Evolutionary conservation across 1,140 invertebrate species (phyloP).

Genomic region (Neuroterus valhalla): DNA sequence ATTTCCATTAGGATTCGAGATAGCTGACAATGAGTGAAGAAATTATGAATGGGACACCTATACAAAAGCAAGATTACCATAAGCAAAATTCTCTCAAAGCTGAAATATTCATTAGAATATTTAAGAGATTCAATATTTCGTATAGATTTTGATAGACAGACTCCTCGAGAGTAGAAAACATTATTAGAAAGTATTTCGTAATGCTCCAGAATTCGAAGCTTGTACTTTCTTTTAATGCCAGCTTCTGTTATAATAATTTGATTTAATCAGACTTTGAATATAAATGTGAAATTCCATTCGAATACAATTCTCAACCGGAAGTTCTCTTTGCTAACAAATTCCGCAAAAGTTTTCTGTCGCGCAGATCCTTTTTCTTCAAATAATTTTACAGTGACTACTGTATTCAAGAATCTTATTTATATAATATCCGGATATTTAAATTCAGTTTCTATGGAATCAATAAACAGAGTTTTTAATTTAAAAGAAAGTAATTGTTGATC

Average conservation of each 20-base stretch:
- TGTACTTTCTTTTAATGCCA: neutral
- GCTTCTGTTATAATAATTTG: constrained; percentile 2
- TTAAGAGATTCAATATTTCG: no score
- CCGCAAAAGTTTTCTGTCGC: neutral
- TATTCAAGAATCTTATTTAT: neutral
- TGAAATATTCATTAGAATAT: no score
- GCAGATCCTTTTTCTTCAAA: neutral
- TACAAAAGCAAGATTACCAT: no score
- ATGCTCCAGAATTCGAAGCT: constrained; percentile 21
- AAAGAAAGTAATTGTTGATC: constrained; percentile 10
- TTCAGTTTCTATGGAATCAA: no score
- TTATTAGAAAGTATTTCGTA: constrained; percentile 4
- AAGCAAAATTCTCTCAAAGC: no score
- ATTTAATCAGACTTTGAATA: constrained; percentile 8
- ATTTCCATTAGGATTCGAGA: no score
- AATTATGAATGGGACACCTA: no score
- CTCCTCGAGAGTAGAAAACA: neutral
- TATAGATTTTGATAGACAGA: no score
- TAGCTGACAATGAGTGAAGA: no score
- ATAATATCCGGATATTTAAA: no score
- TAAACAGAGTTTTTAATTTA: neutral
- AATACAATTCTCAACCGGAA: neutral
- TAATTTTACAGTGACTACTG: neutral
- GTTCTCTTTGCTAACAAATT: constrained; percentile 13
- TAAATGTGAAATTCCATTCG: neutral